phyloP scores from a whole-genome alignment of 2,888 invertebrate species.

The Amphipoea oculea region DNA sequence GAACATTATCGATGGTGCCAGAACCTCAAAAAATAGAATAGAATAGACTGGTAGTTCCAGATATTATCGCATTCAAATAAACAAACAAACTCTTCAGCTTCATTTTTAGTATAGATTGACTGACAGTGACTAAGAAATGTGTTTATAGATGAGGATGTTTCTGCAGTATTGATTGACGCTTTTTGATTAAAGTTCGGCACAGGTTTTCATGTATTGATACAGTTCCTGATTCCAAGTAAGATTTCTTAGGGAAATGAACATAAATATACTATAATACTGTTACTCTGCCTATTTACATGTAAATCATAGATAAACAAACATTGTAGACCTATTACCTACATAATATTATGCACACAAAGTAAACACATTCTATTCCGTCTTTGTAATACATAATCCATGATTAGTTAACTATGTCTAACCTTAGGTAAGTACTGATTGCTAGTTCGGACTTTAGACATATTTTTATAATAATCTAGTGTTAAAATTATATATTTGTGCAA shows the following conservation, averaged over 20 bases:
- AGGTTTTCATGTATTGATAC: background rate
- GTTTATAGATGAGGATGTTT: no score
- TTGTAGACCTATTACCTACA: background rate
- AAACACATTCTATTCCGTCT: background rate
- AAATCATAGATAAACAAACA: background rate
- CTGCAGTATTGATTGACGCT: background rate
- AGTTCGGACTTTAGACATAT: background rate
- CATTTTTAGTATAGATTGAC: background rate
- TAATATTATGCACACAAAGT: background rate
- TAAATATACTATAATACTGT: background rate
- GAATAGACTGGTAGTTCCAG: no score
- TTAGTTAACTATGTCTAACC: background rate
- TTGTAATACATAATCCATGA: background rate
- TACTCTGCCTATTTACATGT: background rate
- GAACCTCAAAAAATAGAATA: no score
- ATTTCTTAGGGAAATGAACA: background rate
- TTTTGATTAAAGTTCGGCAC: background rate
- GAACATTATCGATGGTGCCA: no score
- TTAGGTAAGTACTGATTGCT: background rate
- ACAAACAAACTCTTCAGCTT: no score
- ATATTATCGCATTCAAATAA: no score
- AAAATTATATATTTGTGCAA: slow-evolving; percentile 7
- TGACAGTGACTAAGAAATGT: background rate
- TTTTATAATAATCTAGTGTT: background rate
- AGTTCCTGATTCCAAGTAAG: background rate